phyloP scores from a whole-genome alignment of 2,797 vertebrate species.

The Notolepis coatsorum region DNA sequence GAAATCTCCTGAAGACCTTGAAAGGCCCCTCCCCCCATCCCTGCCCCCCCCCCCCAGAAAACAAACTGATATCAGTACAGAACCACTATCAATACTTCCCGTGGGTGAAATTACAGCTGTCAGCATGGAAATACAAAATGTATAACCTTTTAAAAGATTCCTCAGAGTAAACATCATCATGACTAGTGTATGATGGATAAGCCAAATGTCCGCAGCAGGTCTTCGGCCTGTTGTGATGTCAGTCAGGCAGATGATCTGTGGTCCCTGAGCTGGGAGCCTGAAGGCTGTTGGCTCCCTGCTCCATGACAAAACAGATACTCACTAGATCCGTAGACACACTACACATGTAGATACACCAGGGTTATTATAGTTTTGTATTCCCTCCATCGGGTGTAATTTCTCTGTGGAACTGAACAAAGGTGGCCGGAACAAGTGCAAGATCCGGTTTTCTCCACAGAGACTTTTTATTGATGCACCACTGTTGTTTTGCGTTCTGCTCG shows the following conservation, averaged over 20 bases:
- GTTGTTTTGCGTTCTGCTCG: background rate
- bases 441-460: no score
- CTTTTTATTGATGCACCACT: conserved; percentile 11
- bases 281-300: conserved; percentile 54
- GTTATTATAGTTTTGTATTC: no score
- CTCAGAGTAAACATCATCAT: conserved; percentile 41
- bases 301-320: conserved; percentile 58
- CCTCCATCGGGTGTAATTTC: no score
- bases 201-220: conserved; percentile 45
- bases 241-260: conserved; percentile 47
- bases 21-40: no score
- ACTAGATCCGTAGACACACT: conserved; percentile 30
- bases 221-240: conserved; percentile 45
- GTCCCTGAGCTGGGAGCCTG: conserved; percentile 75
- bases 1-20: conserved; percentile 9
- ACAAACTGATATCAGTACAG: conserved; percentile 13
- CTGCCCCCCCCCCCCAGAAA: background rate
- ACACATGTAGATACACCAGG: conserved; percentile 19
- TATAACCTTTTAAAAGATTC: conserved; percentile 51
- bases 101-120: conserved; percentile 22
- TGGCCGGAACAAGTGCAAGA: no score
- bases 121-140: background rate
- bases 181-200: conserved; percentile 21
- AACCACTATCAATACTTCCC: conserved; percentile 37
- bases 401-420: no score